Conservation (phyloP, 2,113 vertebrate genomes). For the Amphilophus citrinellus region DNA sequence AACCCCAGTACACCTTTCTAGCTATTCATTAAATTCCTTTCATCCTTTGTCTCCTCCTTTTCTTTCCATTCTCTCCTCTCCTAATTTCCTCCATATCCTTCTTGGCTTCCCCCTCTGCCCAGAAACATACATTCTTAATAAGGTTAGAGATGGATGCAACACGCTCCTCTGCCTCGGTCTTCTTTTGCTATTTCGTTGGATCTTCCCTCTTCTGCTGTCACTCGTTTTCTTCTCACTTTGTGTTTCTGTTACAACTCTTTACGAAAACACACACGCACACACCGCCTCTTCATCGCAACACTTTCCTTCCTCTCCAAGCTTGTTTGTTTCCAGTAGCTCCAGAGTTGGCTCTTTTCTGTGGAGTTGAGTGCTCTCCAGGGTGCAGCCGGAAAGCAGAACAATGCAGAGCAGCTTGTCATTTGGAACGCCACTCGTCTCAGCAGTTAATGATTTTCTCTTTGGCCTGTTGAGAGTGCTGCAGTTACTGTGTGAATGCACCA, state of each 20-base stretch:
- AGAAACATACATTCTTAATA: slow-evolving; percentile 56
- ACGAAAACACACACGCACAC: slow-evolving; percentile 29
- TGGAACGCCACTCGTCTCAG: slow-evolving; percentile 29
- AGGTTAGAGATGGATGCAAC: slow-evolving; percentile 41
- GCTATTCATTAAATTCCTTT: slow-evolving; percentile 19
- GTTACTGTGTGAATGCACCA: neutral
- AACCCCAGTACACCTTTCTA: slow-evolving; percentile 16
- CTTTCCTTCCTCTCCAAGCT: slow-evolving; percentile 30
- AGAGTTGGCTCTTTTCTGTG: slow-evolving; percentile 38
- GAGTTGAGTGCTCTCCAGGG: slow-evolving; percentile 52
- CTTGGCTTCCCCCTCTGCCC: neutral
- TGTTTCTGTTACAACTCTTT: slow-evolving; percentile 37
- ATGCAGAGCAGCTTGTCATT: slow-evolving; percentile 60
- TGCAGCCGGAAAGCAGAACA: slow-evolving; percentile 58
- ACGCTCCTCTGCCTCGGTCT: neutral
- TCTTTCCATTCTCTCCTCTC: neutral
- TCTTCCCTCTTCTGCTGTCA: neutral
- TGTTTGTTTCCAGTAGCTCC: slow-evolving; percentile 37
- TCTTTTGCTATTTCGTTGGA: neutral
- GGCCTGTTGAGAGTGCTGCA: slow-evolving; percentile 28
- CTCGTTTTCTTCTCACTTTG: slow-evolving; percentile 9
- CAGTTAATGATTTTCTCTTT: slow-evolving; percentile 51
- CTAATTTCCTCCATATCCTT: slow-evolving; percentile 16
- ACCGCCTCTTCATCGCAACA: neutral
- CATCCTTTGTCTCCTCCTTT: slow-evolving; percentile 12